Percentiles rank a stretch among this genome's conserved stretches.
Conservation (phyloP, 1,140 invertebrate species). For the Palaemon carinicauda region DNA sequence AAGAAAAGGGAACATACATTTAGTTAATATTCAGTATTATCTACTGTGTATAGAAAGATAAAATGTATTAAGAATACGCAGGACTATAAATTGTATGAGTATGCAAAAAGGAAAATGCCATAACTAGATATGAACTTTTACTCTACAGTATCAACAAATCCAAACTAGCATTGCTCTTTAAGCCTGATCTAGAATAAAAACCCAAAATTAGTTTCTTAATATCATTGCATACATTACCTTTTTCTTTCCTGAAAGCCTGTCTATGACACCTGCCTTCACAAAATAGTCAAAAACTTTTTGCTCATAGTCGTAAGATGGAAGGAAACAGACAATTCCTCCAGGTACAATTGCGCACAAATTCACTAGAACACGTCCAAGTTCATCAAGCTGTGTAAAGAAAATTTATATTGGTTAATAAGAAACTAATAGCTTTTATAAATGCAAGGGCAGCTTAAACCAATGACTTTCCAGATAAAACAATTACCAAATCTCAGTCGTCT, state of each 20-base stretch:
- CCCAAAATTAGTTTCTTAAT: no score
- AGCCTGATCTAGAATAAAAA: no score
- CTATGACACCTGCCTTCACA: constrained; percentile 72
- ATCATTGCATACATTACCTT: constrained; percentile 64
- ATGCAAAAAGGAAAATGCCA: no score
- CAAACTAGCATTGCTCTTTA: not conserved
- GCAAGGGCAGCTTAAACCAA: not conserved
- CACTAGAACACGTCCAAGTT: constrained; percentile 78
- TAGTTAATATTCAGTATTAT: no score
- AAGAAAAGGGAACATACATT: no score
- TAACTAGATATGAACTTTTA: no score
- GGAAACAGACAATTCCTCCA: constrained; percentile 92
- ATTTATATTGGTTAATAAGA: not conserved
- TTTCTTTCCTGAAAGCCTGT: constrained; percentile 78
- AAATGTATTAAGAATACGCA: no score
- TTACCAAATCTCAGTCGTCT: not conserved
- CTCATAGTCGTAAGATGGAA: constrained; percentile 94
- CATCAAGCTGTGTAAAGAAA: constrained; percentile 72
- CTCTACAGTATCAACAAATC: no score
- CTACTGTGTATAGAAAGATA: no score
- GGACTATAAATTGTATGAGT: no score
- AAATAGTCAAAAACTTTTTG: constrained; percentile 75
- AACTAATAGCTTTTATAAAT: not conserved
- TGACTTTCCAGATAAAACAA: not conserved
- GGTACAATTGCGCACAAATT: constrained; percentile 83